Evolutionary conservation across 2,797 vertebrate genomes (phyloP), one percentile per base, ranked within the genome.

Genomic region (Psittacula derbiana): DNA sequence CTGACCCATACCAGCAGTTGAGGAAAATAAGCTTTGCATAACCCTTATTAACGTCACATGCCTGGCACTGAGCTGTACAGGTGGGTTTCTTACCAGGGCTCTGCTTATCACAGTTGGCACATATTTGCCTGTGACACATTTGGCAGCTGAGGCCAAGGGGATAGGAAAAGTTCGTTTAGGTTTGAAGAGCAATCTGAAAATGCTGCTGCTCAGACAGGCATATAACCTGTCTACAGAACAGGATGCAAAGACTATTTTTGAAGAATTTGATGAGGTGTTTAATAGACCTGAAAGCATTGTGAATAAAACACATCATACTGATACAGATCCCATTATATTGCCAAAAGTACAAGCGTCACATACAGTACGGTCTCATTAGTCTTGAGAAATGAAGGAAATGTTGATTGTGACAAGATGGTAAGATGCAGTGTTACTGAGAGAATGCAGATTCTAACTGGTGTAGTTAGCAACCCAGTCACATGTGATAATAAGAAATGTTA

Each of bases 181-280:
- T 94, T 90, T 90, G 94, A 93, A 88, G 66, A 92, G 60, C 64
- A 73, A 72, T 86, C 55, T 75, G 80, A 91, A 97, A 94, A 91
- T 21, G 60, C 49, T 81, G 76, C 69, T 94, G 82, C 76, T 93
- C 82, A 95, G 91, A 91, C 70, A 72, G 60, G 47, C 70, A 66
- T 76, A 87, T 81, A 95, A 93, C 91, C 94, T 92, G 91, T 92
- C 88, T 96, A 76, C 90, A 94, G 86, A 96, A 95, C 95, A 96
- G 93, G 94, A 97, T 93, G 88, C 82, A 92, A 96, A 96, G 80
- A 92, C 94, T 84, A 91, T 86, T 96, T 91, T 80, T 90, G 91
- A 96, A 96, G 82, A 94, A 88, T 95, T 95, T 96, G 95, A 96
- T 95, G 92, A 97, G 86, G 96, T 96, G 96, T 96, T 97, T 97